Evolutionary conservation across 2,888 invertebrate genomes (phyloP).

Genomic region (Himalopsyche tibetana): DNA sequence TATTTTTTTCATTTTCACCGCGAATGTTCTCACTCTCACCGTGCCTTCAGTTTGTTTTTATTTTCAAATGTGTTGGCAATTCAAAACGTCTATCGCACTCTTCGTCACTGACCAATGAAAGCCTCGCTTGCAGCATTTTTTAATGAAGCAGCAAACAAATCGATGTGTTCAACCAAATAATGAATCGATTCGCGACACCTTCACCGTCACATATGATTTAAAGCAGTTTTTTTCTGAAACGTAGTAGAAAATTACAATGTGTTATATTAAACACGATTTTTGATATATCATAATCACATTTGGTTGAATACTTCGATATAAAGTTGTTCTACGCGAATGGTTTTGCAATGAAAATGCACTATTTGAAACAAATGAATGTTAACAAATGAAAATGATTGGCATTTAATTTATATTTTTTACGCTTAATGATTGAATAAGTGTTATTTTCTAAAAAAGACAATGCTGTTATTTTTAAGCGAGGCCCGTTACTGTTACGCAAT

Average conservation of each 20-base stretch:
- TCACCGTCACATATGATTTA: too few relatives aligned
- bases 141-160: background rate
- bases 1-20: background rate
- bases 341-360: constrained; percentile 34
- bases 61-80: constrained; percentile 1
- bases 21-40: constrained; percentile 22
- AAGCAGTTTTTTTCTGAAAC: too few relatives aligned
- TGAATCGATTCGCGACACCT: too few relatives aligned
- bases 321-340: constrained; percentile 5
- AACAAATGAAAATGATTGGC: constrained; percentile 32
- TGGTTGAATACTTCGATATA: constrained; percentile 12
- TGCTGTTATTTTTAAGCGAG: constrained; percentile 8
- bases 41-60: constrained; percentile 21
- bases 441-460: background rate
- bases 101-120: constrained; percentile 31
- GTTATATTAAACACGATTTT: too few relatives aligned
- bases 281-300: too few relatives aligned
- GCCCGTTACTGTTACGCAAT: background rate
- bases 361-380: constrained; percentile 13
- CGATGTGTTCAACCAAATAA: background rate
- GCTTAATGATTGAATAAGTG: constrained; percentile 27
- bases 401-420: background rate
- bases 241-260: too few relatives aligned
- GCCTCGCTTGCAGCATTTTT: constrained; percentile 13
- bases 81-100: constrained; percentile 23